Evolutionary conservation across 2,888 invertebrate species (phyloP).

Genomic region (Amiota communis): DNA sequence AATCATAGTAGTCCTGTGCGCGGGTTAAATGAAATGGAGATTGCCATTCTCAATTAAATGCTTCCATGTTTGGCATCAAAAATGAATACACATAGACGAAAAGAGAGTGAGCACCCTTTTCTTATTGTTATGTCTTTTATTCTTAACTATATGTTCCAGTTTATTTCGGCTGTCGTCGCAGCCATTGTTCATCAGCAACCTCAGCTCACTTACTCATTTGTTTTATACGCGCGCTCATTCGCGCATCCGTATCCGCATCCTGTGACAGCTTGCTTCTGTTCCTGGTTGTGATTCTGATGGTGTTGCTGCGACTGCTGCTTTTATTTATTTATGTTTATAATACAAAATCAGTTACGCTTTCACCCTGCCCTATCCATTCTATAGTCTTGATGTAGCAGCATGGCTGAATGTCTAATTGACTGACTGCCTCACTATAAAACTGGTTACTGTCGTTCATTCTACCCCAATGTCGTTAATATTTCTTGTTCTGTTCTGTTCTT

Average conservation of each 20-base stretch:
- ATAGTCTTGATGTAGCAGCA: slow-evolving; percentile 35
- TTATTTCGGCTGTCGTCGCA: slow-evolving; percentile 63
- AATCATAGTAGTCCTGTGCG: slow-evolving; percentile 36
- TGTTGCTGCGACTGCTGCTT: slow-evolving; percentile 53
- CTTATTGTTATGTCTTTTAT: slow-evolving; percentile 30
- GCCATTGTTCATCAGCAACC: slow-evolving; percentile 63
- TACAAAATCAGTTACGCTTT: slow-evolving; percentile 74
- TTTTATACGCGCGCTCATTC: slow-evolving; percentile 41
- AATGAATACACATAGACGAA: no score
- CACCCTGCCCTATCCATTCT: slow-evolving; percentile 45
- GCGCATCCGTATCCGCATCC: slow-evolving; percentile 43
- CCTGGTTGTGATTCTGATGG: slow-evolving; percentile 44
- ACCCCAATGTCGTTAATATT: slow-evolving; percentile 31
- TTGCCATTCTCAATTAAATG: slow-evolving; percentile 66
- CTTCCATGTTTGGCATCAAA: neutral
- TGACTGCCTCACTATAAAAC: slow-evolving; percentile 42
- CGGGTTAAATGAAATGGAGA: slow-evolving; percentile 71
- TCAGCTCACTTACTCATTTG: slow-evolving; percentile 49
- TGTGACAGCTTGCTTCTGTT: slow-evolving; percentile 46
- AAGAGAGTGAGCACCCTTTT: slow-evolving; percentile 51
- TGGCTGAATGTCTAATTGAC: slow-evolving; percentile 40
- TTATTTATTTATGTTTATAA: slow-evolving; percentile 74
- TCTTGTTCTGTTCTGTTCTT: slow-evolving; percentile 35
- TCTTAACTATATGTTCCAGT: neutral
- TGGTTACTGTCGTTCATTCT: slow-evolving; percentile 42